A percentile compares a stretch with the other conserved stretches of the same genome.
Evolutionary conservation across 2,113 vertebrate species (phyloP).

Genomic region (Galemys pyrenaicus): DNA sequence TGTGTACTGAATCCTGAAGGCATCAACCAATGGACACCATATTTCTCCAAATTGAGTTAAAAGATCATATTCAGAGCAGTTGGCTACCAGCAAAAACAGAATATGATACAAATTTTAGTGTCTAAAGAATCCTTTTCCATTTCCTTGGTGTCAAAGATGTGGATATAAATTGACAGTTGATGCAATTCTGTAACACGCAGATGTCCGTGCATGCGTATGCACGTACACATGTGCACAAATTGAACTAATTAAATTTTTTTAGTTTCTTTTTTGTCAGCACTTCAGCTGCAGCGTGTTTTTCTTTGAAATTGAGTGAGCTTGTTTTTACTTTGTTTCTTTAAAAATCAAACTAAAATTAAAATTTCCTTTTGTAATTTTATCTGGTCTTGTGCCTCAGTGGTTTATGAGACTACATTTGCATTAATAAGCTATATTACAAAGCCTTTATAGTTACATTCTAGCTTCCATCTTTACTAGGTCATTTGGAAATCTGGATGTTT

Average conservation of each 20-base stretch:
- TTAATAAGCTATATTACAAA: not conserved
- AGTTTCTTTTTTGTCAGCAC: not conserved
- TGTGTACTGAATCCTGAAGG: not conserved
- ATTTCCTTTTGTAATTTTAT: constrained; percentile 38
- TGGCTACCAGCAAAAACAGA: not conserved
- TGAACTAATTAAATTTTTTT: not conserved
- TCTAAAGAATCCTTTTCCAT: not conserved
- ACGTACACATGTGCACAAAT: not conserved
- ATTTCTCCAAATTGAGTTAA: constrained; percentile 1
- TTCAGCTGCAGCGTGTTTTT: constrained; percentile 12
- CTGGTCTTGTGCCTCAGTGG: not conserved
- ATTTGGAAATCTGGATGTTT: not conserved
- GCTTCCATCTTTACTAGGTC: not conserved
- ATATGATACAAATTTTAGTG: not conserved
- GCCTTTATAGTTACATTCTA: not conserved
- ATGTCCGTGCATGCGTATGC: no score
- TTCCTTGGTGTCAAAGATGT: constrained; percentile 3
- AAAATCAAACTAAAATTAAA: constrained; percentile 41
- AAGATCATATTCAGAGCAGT: not conserved
- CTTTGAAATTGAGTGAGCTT: constrained; percentile 36
- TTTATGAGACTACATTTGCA: constrained; percentile 14
- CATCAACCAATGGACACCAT: not conserved
- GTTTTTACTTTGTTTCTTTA: not conserved
- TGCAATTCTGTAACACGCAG: not conserved
- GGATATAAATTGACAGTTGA: not conserved